Percentiles rank a stretch among this genome's conserved stretches.
These are phyloP conservation scores for Chalcosyrphus nemorum DNA, from an alignment of 2,888 invertebrate genomes.

Conservation along the genomic window DNA sequence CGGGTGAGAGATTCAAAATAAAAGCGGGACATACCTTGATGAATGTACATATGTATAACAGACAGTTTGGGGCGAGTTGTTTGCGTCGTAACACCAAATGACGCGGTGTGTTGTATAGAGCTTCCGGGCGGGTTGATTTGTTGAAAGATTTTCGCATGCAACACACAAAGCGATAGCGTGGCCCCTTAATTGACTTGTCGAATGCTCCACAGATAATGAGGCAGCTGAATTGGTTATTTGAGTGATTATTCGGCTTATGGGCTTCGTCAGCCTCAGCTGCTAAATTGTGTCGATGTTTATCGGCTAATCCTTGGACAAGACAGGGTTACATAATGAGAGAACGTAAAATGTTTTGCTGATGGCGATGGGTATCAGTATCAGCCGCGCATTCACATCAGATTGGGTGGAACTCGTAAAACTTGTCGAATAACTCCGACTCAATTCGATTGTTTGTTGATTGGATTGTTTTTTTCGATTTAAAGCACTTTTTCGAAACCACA, in stretches of 20 bases:
- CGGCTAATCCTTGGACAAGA: conserved; percentile 53
- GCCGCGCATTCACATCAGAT: conserved; percentile 31
- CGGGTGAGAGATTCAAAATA: conserved; percentile 33
- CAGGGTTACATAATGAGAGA: conserved; percentile 50
- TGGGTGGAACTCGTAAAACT: conserved; percentile 48
- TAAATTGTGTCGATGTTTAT: conserved; percentile 62
- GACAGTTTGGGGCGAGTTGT: conserved; percentile 55
- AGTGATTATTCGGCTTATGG: conserved; percentile 32
- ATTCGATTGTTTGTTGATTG: conserved; percentile 54
- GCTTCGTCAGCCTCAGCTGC: conserved; percentile 37
- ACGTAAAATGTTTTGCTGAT: neutral
- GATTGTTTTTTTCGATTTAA: no score
- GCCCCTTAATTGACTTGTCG: conserved; percentile 63
- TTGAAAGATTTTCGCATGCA: conserved; percentile 25
- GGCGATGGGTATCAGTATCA: neutral
- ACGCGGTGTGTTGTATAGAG: neutral
- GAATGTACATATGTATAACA: conserved; percentile 47
- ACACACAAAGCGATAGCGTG: conserved; percentile 16
- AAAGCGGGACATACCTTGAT: conserved; percentile 62
- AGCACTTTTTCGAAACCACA: no score
- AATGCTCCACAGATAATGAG: conserved; percentile 28
- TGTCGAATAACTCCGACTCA: conserved; percentile 30
- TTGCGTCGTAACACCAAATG: neutral
- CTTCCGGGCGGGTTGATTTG: conserved; percentile 40
- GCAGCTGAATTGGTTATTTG: conserved; percentile 8